phyloP scores from a whole-genome alignment of 2,797 vertebrate genomes.

The Rhinophrynus dorsalis region DNA sequence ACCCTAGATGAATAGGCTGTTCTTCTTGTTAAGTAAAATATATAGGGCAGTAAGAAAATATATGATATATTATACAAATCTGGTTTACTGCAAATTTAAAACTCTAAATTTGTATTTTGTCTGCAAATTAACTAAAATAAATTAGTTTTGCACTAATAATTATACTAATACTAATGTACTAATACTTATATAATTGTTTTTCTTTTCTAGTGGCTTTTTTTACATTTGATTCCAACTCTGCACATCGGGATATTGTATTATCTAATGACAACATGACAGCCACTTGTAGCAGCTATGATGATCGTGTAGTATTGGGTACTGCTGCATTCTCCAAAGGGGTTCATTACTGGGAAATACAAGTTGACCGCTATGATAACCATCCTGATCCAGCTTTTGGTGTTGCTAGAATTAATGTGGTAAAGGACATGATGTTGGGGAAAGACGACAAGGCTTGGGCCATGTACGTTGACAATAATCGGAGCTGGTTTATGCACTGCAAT shows the following conservation, averaged over 20 bases:
- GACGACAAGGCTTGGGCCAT: constrained; percentile 93
- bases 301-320: constrained; percentile 92
- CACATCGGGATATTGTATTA: constrained; percentile 92
- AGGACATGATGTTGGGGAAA: constrained; percentile 94
- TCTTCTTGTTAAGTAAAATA: too few relatives aligned
- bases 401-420: constrained; percentile 88
- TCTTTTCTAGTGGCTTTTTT: constrained; percentile 91
- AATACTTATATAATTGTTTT: too few relatives aligned
- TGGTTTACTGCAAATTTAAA: too few relatives aligned
- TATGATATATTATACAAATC: too few relatives aligned
- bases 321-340: constrained; percentile 93
- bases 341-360: constrained; percentile 93
- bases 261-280: constrained; percentile 94
- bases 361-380: constrained; percentile 97
- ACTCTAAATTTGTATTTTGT: too few relatives aligned
- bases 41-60: too few relatives aligned
- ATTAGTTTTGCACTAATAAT: too few relatives aligned
- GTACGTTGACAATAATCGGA: constrained; percentile 92
- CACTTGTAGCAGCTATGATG: constrained; percentile 93
- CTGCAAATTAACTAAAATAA: too few relatives aligned
- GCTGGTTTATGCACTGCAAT: constrained; percentile 92
- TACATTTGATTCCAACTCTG: constrained; percentile 89
- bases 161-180: too few relatives aligned
- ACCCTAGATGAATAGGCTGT: too few relatives aligned
- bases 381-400: constrained; percentile 94